phyloP scores from a whole-genome alignment of 2,888 invertebrate species.

The Drosophila gaucha region DNA sequence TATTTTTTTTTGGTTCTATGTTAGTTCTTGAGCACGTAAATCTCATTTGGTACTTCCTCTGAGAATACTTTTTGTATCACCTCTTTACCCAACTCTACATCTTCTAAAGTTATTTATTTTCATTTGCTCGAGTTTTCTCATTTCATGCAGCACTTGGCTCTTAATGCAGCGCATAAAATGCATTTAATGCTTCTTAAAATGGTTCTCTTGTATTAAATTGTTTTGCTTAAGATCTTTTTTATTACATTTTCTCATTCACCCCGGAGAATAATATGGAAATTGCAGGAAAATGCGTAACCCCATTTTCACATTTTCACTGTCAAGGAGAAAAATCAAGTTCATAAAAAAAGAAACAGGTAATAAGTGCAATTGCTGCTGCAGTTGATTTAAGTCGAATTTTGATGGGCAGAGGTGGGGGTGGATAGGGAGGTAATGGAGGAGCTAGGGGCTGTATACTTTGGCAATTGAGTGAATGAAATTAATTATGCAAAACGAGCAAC shows the following conservation, averaged over 20 bases:
- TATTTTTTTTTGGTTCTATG: neutral
- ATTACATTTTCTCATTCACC: no score
- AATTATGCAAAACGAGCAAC: constrained; percentile 65
- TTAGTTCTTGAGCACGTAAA: neutral
- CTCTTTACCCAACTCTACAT: neutral
- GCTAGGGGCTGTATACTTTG: neutral
- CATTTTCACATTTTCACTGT: constrained; percentile 55
- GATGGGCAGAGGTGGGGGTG: neutral
- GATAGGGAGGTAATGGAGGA: neutral
- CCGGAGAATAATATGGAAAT: neutral
- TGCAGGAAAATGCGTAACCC: neutral
- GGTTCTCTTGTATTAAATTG: no score
- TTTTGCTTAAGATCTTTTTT: neutral
- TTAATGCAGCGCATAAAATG: neutral
- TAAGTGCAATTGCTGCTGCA: constrained; percentile 18
- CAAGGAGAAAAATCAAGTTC: constrained; percentile 38
- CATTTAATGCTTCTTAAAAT: neutral
- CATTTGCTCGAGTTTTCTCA: neutral
- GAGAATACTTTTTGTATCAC: neutral
- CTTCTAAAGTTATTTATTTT: neutral
- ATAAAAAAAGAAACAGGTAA: constrained; percentile 30
- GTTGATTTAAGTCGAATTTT: constrained; percentile 40
- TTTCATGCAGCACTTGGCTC: constrained; percentile 1
- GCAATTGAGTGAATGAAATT: constrained; percentile 46
- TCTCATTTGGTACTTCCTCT: neutral